Evolutionary conservation across 2,113 vertebrate genomes (phyloP), one percentile per base, ranked within the genome.

Genomic region (Piaya cayana): DNA sequence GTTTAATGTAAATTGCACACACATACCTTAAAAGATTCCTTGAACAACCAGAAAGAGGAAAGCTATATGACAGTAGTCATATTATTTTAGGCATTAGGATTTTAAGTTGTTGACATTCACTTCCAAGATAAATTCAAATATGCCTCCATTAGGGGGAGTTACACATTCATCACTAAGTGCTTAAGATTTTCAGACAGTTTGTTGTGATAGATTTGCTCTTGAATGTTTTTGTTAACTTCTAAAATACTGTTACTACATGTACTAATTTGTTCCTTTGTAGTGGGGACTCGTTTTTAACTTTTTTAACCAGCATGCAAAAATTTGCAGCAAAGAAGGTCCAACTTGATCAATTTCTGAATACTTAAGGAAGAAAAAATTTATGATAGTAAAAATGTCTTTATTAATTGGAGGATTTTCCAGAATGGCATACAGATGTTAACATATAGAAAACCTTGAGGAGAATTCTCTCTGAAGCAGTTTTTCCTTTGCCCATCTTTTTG

Each of bases 121-220:
- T 88, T 93, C 81, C 68, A 90, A 69, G 69, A 82, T 82, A 94
- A 94, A 95, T 97, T 96, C 83, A 95, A 85, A 94, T 91, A 75
- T 88, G 64, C 84, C 47, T 96, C 96, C 96, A 97, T 97, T 97
- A 96, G 89, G 93, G 95, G 93, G 85, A 96, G 95, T 92, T 93
- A 93, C 92, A 89, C 77, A 79, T 95, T 94, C 78, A 94, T 88
- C 58, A 56, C 72, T 87, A 82, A 92, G 39, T 87, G 75, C 65
- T 90, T 88, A 59, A 45, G 67, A 27, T 88, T 96, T 95, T 83
- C 72, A 88, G 42, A 50, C 16, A 42, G 12, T 85, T 91, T 82
- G 10, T 0, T 70, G 26, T 11, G 15, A 55, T n/a, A 82, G 53
- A 77, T 96, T 97, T 86, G 69, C 43, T 89, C n/a, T 55, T 79